Percentiles rank a stretch among this genome's conserved stretches.
Evolutionary conservation across 2,888 invertebrate genomes (phyloP).

Genomic region (Andrena fulva): DNA sequence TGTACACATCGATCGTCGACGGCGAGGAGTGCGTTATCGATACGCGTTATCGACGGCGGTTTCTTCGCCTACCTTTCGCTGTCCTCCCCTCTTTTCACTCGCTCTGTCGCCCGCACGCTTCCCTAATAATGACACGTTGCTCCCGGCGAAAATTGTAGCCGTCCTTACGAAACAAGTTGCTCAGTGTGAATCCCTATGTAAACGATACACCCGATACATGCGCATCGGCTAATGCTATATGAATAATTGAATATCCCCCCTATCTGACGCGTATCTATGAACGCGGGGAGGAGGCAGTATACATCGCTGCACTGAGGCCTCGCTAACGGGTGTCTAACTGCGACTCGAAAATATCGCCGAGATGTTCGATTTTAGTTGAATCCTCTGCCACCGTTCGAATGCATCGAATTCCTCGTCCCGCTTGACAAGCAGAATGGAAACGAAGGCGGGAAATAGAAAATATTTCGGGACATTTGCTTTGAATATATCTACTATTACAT

Average conservation of each 20-base stretch:
- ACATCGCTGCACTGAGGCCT: slow-evolving; percentile 59
- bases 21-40: slow-evolving; percentile 62
- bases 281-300: slow-evolving; percentile 30
- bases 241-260: slow-evolving; percentile 76
- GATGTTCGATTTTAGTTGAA: no score
- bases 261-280: slow-evolving; percentile 70
- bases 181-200: slow-evolving; percentile 46
- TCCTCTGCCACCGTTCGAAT: no score
- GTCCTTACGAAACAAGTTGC: slow-evolving; percentile 55
- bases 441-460: no score
- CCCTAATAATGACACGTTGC: slow-evolving; percentile 61
- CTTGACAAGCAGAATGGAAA: no score
- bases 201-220: slow-evolving; percentile 66
- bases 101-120: slow-evolving; percentile 7
- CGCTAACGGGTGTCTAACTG: slow-evolving; percentile 64
- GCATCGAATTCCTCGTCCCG: no score
- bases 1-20: slow-evolving; percentile 65
- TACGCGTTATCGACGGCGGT: slow-evolving; percentile 63
- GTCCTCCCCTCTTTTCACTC: slow-evolving; percentile 21
- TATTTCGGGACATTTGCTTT: no score
- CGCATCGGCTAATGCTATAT: slow-evolving; percentile 73
- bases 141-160: slow-evolving; percentile 60
- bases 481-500: no score
- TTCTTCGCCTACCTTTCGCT: slow-evolving; percentile 22
- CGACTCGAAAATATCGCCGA: slow-evolving; percentile 6